These are phyloP conservation scores for Drosophila birchii DNA, from an alignment of 2,888 invertebrate genomes.

Conservation along the genomic window DNA sequence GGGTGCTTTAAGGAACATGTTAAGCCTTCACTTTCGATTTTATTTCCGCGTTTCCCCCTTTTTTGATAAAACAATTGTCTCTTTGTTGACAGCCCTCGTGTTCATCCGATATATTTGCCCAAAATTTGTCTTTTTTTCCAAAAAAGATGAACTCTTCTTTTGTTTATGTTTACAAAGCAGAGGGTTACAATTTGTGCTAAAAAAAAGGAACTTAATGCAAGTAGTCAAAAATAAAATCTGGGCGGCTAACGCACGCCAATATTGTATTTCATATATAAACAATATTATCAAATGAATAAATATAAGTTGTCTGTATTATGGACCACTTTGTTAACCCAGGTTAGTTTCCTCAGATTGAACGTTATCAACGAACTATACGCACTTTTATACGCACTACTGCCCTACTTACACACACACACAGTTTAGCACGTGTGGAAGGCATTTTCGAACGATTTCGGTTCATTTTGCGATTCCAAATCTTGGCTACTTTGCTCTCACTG, in stretches of 20 bases:
- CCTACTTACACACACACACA: constrained; percentile 44
- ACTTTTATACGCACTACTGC: constrained; percentile 63
- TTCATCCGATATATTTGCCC: constrained; percentile 54
- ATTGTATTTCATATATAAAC: not conserved
- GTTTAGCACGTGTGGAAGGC: constrained; percentile 39
- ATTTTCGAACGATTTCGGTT: not conserved
- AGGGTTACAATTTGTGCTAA: not conserved
- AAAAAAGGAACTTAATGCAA: constrained; percentile 16
- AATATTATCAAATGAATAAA: not conserved
- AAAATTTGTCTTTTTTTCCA: constrained; percentile 59
- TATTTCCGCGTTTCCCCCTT: constrained; percentile 22
- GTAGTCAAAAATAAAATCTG: not conserved
- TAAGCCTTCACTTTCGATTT: constrained; percentile 54
- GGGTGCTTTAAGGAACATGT: constrained; percentile 48
- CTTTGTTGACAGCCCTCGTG: constrained; percentile 55
- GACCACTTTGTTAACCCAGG: constrained; percentile 53
- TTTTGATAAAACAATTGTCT: constrained; percentile 54
- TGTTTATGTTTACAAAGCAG: constrained; percentile 29
- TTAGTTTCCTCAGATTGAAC: constrained; percentile 48
- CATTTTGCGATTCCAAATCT: constrained; percentile 7
- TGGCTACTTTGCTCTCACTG: constrained; percentile 35
- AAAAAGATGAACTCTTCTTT: constrained; percentile 32
- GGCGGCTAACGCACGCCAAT: not conserved
- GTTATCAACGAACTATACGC: constrained; percentile 55
- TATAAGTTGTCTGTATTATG: constrained; percentile 3